Evolutionary conservation across 2,797 vertebrate genomes (phyloP).

Genomic region (Acanthiza pusilla): DNA sequence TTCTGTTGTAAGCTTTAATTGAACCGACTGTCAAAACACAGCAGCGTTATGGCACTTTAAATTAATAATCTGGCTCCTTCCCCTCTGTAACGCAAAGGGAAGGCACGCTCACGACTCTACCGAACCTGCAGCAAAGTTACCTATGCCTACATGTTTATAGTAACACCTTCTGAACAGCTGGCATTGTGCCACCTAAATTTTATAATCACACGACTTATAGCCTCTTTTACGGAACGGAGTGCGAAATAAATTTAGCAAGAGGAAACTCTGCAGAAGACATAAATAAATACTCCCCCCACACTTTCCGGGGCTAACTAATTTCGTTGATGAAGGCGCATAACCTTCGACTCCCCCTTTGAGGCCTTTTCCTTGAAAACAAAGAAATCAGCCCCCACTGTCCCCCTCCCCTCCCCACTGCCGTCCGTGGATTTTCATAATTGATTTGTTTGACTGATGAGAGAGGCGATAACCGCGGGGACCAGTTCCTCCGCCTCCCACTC

Average conservation of each 20-base stretch:
- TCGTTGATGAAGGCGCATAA: neutral
- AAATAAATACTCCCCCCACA: neutral
- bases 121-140: neutral
- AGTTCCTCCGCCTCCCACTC: neutral
- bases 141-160: neutral
- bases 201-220: neutral
- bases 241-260: neutral
- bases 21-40: slow-evolving; percentile 34
- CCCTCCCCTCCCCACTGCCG: neutral
- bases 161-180: neutral
- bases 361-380: slow-evolving; percentile 38
- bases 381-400: neutral
- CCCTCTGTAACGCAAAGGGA: neutral
- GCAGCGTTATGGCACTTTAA: neutral
- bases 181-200: neutral
- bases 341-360: neutral
- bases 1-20: slow-evolving; percentile 32
- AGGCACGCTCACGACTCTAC: neutral
- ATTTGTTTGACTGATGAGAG: neutral
- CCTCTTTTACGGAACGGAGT: neutral
- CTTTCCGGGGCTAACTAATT: neutral
- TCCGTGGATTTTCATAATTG: neutral
- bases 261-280: neutral
- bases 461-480: neutral
- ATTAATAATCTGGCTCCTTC: neutral